Percentiles rank a stretch among this genome's conserved stretches.
Evolutionary conservation across 1,140 invertebrate genomes (phyloP).

Genomic region (Drosophila lacteicornis): DNA sequence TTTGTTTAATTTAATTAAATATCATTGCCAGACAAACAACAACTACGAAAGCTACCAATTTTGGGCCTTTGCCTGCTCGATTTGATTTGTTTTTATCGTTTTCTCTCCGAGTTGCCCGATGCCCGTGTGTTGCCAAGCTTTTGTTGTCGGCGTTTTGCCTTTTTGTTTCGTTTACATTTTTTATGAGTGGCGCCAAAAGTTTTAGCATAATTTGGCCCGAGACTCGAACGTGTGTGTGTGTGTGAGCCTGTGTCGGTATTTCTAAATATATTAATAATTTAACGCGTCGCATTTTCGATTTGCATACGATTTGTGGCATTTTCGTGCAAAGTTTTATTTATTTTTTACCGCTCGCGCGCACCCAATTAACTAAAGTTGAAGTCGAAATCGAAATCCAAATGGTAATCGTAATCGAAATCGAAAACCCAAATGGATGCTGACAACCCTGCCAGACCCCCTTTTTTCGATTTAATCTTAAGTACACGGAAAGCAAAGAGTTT

Average conservation of each 20-base stretch:
- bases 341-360: slow-evolving; percentile 41
- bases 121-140: slow-evolving; percentile 1
- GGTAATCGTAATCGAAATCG: slow-evolving; percentile 18
- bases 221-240: slow-evolving; percentile 6
- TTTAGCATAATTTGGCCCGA: slow-evolving; percentile 65
- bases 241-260: slow-evolving; percentile 54
- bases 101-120: slow-evolving; percentile 7
- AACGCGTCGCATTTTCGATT: slow-evolving; percentile 67
- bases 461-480: background rate
- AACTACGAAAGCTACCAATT: slow-evolving; percentile 28
- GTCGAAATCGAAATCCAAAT: slow-evolving; percentile 32
- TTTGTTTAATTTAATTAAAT: slow-evolving; percentile 38
- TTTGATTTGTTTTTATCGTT: slow-evolving; percentile 28
- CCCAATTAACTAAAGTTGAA: slow-evolving; percentile 58
- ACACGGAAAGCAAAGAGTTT: background rate
- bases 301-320: slow-evolving; percentile 64
- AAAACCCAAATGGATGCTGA: slow-evolving; percentile 49
- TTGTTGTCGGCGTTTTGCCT: slow-evolving; percentile 36
- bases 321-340: slow-evolving; percentile 40
- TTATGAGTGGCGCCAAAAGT: slow-evolving; percentile 81
- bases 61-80: slow-evolving; percentile 19
- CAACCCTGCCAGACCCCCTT: background rate
- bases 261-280: slow-evolving; percentile 82
- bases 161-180: slow-evolving; percentile 62
- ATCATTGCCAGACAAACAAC: slow-evolving; percentile 16